Evolutionary conservation across 2,888 invertebrate species (phyloP), one percentile per base, ranked within the genome.

Genomic region (Rhimphoctona megacephalus): DNA sequence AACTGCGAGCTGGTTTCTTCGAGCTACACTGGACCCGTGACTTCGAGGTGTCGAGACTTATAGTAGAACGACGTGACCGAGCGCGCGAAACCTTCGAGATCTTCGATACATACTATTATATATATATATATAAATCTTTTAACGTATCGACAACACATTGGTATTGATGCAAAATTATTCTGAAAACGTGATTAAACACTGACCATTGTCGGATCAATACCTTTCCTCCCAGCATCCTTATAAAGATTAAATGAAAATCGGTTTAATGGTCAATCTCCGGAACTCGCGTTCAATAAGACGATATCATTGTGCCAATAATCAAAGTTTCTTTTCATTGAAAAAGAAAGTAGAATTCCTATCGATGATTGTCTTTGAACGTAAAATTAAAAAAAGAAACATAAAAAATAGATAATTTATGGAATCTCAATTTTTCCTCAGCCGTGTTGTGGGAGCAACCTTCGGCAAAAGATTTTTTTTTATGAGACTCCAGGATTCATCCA

Each of bases 11-110:
- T 70, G 69, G 70, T 81, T 85, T 79, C 79, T 74, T 85, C 79
- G 82, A 82, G 82, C 69, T 52, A 76, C 85, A 72, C 70, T 52
- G 74, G 74, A 82, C 87, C 79, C 66, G 78, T 72, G 83, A 85
- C 83, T 85, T 46, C 88, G 89, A 91, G 91, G 92, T 92, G 92
- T 92, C 91, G 91, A 91, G 92, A 90, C 91, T 90, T 90, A 69
- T 81, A 90, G 90, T 89, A 91, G 89, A 85, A 78, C 78, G 84
- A 84, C 86, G 83, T 85, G 80, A 81, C 81, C 83, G 67, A 85
- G 72, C 83, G 78, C 80, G 83, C 72, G 82, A 78, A 78, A 77
- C 76, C 87, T 79, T 85, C 88, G 86, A 91, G 91, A 91, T 90
- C 88, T 67, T 73, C 77, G 83, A 89, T 91, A 92, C 91, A 84